A percentile compares a stretch with the other conserved stretches of the same genome.
These are phyloP conservation scores for Drosophila lini DNA, from an alignment of 1,140 invertebrate genomes.

Conservation along the genomic window DNA sequence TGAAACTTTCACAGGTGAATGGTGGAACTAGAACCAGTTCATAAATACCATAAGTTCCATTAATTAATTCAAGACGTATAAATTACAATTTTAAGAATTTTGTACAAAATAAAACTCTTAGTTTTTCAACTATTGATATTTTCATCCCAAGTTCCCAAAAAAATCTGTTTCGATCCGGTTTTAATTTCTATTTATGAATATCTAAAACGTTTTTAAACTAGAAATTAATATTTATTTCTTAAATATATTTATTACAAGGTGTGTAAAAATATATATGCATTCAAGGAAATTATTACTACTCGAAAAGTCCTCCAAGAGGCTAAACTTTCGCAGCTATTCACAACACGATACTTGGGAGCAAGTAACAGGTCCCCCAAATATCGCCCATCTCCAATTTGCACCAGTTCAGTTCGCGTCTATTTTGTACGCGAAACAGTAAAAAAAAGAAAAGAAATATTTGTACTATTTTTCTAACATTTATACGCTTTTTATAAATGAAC, in stretches of 20 bases:
- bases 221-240: neutral
- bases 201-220: too few species aligned
- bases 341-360: constrained; percentile 14
- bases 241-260: too few species aligned
- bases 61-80: too few species aligned
- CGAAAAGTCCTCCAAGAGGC: neutral
- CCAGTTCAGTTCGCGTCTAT: constrained; percentile 64
- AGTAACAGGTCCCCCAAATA: constrained; percentile 39
- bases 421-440: constrained; percentile 73
- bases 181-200: too few species aligned
- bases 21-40: neutral
- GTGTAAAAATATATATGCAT: too few species aligned
- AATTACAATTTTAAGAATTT: too few species aligned
- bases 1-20: neutral
- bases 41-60: neutral
- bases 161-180: too few species aligned
- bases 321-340: neutral
- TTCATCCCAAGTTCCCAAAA: too few species aligned
- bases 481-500: constrained; percentile 76
- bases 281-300: too few species aligned
- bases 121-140: too few species aligned
- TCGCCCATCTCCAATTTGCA: constrained; percentile 44
- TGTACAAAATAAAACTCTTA: too few species aligned
- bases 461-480: constrained; percentile 74
- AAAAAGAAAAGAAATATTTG: constrained; percentile 71